Evolutionary conservation across 2,888 invertebrate genomes (phyloP), one percentile per base, ranked within the genome.

Genomic region (Melieria crassipennis): DNA sequence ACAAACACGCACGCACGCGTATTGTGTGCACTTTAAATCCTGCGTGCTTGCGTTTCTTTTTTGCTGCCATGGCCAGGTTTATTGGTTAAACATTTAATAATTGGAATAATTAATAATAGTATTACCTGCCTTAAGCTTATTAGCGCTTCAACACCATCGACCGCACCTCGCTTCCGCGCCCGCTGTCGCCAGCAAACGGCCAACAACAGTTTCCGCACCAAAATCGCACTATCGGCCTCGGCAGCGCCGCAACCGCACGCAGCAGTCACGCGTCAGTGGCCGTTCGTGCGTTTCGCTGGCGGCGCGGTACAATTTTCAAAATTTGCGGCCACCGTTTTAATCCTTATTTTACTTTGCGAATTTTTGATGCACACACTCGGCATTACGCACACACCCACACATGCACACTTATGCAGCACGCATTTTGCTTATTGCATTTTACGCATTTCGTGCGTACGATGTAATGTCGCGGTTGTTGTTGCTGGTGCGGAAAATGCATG

Each of bases 71-170:
- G 30, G 30, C 2, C 30, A 2, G 30, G 30, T 30, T 30, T 64
- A 61, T 65, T 64, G 68, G 67, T 72, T 72, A 68, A 72, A 67
- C 67, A 67, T 67, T 67, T 61, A 64, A 84, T 84, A 85, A 85
- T 84, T 84, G 85, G 82, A 83, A 85, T 85, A 84, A 84, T 85
- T 85, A 85, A 84, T 84, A 83, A 84, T 84, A 83, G 82, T 82
- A 84, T 83, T 81, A 82, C 73, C 73, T 69, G 75, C 76, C 75
- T 78, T 80, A 79, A 80, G 80, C 80, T 78, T 77, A 80, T 81
- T 78, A 76, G 71, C 76, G 70, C 71, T 70, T 72, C 75, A 73
- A 76, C 60, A 61, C 60, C 67, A 73, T 71, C 73, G 65, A 3
- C 16, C 55, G 1, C 7, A 30, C 30, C 30, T 30, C 30, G 30